Evolutionary conservation across 2,888 invertebrate species (phyloP), one percentile per base, ranked within the genome.

Genomic region (Amphipyra berbera): DNA sequence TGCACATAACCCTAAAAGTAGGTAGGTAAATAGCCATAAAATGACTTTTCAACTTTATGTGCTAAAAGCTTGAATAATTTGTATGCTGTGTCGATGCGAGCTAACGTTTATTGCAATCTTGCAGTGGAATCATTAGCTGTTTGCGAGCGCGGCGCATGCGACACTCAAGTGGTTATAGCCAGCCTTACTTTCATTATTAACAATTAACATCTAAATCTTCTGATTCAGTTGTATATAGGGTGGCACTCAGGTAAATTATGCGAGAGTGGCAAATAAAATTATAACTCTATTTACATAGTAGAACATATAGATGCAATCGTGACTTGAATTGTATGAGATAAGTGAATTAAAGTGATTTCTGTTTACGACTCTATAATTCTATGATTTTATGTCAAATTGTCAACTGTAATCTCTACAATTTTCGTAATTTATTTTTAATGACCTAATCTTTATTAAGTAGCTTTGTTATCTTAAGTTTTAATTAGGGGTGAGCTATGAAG

Each of bases 31-130:
- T 73, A 77, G 64, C 68, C 63, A 78, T 85, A 82, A 82, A 83
- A 81, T 81, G 73, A 81, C 74, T 75, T 81, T 78, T 80, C 61
- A 69, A 78, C 79, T 74, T 76, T 74, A 74, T 75, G 67, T 75
- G 77, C 73, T 84, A 82, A 82, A 78, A 82, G 81, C 82, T 85
- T 78, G 74, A 68, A 67, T 87, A 85, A 92, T 91, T 92, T 89
- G 90, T 91, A 91, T 90, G 88, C 91, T 69, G 75, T 82, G 83
- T 84, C 80, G 85, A 88, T 87, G 84, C 82, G 68, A 79, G 68
- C 61, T 72, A 84, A 88, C 86, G 80, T 89, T 89, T 87, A 91
- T 87, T 87, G 85, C 84, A 75, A 82, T 82, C 83, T 76, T 72
- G 75, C 74, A 54, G 81, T 73, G 72, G 76, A 61, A 74, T 87